Percentiles rank a stretch among this genome's conserved stretches.
phyloP scores from a whole-genome alignment of 2,113 vertebrate species.

The Triplophysa siluroides region DNA sequence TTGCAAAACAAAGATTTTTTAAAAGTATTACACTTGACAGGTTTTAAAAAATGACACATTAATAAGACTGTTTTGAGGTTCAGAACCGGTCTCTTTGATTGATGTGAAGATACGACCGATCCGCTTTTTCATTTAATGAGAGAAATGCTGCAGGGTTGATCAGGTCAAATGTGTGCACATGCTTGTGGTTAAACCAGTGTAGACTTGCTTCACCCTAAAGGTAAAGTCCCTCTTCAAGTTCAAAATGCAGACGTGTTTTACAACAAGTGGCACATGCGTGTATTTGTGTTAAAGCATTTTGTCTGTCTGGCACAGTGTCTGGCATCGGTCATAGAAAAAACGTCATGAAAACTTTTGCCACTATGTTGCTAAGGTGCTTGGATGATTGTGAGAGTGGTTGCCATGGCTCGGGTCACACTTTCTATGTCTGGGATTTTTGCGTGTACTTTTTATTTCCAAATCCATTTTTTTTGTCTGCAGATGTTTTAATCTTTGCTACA shows the following conservation, averaged over 20 bases:
- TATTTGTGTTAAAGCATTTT: background rate
- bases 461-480: too few species aligned
- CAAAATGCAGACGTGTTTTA: conserved; percentile 39
- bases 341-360: too few species aligned
- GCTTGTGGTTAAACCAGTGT: conserved; percentile 33
- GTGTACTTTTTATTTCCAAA: too few species aligned
- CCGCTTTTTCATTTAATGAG: conserved; percentile 18
- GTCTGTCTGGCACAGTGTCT: conserved; percentile 17
- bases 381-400: too few species aligned
- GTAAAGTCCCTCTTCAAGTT: conserved; percentile 35
- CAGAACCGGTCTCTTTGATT: background rate
- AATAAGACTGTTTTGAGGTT: background rate
- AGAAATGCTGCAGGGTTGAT: conserved; percentile 32
- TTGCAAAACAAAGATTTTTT: too few species aligned
- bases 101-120: background rate
- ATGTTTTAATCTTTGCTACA: too few species aligned
- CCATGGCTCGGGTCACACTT: too few species aligned
- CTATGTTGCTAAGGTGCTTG: too few species aligned
- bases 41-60: background rate
- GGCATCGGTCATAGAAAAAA: background rate
- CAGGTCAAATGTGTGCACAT: conserved; percentile 39
- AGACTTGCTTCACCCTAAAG: conserved; percentile 41
- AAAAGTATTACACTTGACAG: background rate
- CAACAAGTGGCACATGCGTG: background rate
- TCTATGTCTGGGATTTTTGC: too few species aligned